phyloP scores from a whole-genome alignment of 2,797 vertebrate genomes.

The Craterocephalus amniculus region DNA sequence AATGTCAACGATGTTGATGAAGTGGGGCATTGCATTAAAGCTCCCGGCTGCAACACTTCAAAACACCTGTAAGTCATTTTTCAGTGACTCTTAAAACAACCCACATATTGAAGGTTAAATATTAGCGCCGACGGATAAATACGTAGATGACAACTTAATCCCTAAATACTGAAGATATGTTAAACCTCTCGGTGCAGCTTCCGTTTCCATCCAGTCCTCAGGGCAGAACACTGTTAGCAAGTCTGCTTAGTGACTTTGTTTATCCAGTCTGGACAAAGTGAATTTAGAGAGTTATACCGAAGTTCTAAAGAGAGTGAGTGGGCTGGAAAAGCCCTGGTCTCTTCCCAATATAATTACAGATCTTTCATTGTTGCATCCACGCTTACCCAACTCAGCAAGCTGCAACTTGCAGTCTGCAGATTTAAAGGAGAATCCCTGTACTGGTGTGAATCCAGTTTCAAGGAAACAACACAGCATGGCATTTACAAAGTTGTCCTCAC shows the following conservation, averaged over 20 bases:
- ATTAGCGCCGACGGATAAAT: conserved; percentile 25
- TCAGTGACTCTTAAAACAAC: conserved; percentile 8
- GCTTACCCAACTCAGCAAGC: conserved; percentile 47
- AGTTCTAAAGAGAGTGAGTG: conserved; percentile 55
- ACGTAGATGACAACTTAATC: conserved; percentile 51
- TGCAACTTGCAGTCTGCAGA: conserved; percentile 38
- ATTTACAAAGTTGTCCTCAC: conserved; percentile 6
- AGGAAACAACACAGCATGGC: conserved; percentile 15
- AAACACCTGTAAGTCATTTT: conserved; percentile 9
- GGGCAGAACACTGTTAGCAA: conserved; percentile 29
- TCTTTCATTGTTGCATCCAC: conserved; percentile 54
- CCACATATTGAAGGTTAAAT: conserved; percentile 31
- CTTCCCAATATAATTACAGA: conserved; percentile 64
- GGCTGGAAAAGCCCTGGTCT: conserved; percentile 54
- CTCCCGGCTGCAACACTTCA: conserved; percentile 12
- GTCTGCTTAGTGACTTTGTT: conserved; percentile 35
- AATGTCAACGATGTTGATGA: conserved; percentile 6
- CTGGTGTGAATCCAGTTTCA: conserved; percentile 31
- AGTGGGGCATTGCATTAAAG: not conserved
- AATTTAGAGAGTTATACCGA: conserved; percentile 49
- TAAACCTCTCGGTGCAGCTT: conserved; percentile 19
- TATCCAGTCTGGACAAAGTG: conserved; percentile 52
- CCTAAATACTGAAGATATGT: conserved; percentile 26
- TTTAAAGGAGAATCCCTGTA: conserved; percentile 27
- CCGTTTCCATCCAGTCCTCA: conserved; percentile 39